Evolutionary conservation across 1,140 invertebrate genomes (phyloP).

Genomic region (Zaprionus ornatus): DNA sequence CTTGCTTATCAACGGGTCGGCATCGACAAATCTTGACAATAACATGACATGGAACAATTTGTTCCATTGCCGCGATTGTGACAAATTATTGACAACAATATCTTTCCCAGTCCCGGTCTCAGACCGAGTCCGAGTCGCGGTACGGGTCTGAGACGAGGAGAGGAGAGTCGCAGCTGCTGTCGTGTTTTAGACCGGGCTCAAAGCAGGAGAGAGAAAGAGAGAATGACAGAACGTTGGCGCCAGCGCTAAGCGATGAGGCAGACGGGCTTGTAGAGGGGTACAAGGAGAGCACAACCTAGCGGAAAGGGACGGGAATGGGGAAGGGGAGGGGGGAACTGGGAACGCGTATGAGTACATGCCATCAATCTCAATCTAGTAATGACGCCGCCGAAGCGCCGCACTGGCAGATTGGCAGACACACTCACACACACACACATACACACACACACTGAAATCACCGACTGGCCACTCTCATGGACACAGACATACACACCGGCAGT

Average conservation of each 20-base stretch:
- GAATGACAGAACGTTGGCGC: slow-evolving; percentile 38
- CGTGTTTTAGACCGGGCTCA: slow-evolving; percentile 26
- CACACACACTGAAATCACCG: background rate
- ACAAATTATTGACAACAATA: slow-evolving; percentile 83
- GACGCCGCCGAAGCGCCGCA: slow-evolving; percentile 68
- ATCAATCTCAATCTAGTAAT: slow-evolving; percentile 81
- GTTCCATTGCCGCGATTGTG: slow-evolving; percentile 76
- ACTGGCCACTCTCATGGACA: background rate
- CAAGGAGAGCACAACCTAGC: background rate
- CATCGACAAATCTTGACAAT: slow-evolving; percentile 78
- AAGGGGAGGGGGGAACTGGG: slow-evolving; percentile 7
- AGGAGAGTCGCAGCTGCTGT: slow-evolving; percentile 17
- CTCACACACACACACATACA: slow-evolving; percentile 12
- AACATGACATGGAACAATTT: slow-evolving; percentile 82
- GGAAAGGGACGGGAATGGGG: background rate
- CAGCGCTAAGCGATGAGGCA: slow-evolving; percentile 5
- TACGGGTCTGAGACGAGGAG: background rate
- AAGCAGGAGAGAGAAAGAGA: background rate
- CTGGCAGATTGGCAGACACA: slow-evolving; percentile 27
- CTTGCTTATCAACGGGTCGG: slow-evolving; percentile 65
- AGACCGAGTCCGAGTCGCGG: background rate
- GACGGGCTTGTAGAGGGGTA: slow-evolving; percentile 3
- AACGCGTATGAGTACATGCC: slow-evolving; percentile 51
- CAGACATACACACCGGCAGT: background rate
- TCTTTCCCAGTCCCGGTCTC: slow-evolving; percentile 12